Evolutionary conservation across 1,140 invertebrate species (phyloP), one percentile per base, ranked within the genome.

Genomic region (Contarinia nasturtii): DNA sequence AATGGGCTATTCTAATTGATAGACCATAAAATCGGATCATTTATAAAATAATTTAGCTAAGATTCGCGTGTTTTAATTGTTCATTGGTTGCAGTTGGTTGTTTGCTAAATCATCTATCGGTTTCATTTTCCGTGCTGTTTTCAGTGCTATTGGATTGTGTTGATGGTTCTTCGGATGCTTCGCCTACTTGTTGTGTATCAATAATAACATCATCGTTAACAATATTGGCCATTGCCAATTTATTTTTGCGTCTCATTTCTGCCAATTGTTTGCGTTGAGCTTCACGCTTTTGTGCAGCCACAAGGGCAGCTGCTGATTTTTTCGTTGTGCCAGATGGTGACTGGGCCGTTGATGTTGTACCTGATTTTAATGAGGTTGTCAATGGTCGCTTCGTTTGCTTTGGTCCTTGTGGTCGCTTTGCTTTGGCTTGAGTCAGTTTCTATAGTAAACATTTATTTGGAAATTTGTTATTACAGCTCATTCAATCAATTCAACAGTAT

Each of bases 181-280:
- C 4, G 10, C 10, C 27, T 27, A 27, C 27, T 10, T 27, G 27
- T 27, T 27, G 27, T 3, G 27, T 27, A 27, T n/a, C n/a, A n/a
- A n/a, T n/a, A n/a, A n/a, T n/a, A n/a, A n/a, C n/a, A n/a, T n/a
- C n/a, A n/a, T n/a, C 27, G 10, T 27, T 27, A 10, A 27, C 27
- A 10, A 10, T 10, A 3, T 3, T 27, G 3, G 27, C 10, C 27
- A 27, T 27, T 8, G 78, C 78, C 21, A 56, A 54, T 41, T 58
- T 60, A 15, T 61, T 58, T 52, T 74, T 74, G 50, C 81, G 69
- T 53, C 74, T 76, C 55, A 83, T 80, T 56, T 87, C 85, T 44
- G 89, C 61, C 68, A 90, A 71, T 54, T 80, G 79, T 52, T 82
- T 80, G 49, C 86, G 70, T 22, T 82, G 78, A 45, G 82, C 80